Base-by-base conservation (phyloP, 2,888 invertebrate genomes). In the Shargacucullia verbasci region DNA sequence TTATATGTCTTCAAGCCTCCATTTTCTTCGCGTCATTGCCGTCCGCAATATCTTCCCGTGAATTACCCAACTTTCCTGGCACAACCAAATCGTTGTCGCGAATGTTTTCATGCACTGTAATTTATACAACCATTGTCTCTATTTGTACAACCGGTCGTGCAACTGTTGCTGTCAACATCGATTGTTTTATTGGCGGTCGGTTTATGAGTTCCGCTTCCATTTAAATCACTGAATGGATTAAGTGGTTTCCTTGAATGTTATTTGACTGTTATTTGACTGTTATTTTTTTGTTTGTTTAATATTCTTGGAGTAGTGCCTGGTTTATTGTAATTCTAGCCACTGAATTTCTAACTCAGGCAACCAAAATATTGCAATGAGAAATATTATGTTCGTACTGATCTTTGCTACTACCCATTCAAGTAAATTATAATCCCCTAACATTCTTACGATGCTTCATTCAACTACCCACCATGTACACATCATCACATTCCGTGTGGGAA, bases 41-140 rank as follows among this genome's bases (percentile, higher is more conserved):
- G 40, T 3, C 0, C 10, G 8, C 13, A 60, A 54, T 54, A 27
- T 1, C 0, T 8, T 8, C 43, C 49, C 54, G 50, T 60, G 38
- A 7, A 38, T 25, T 9, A n/a, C n/a, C n/a, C 5, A 60, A 67
- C 62, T 76, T 80, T 85, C 78, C 82, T 85, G 87, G 87, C 85
- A 85, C 78, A 73, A 69, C 73, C 82, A 77, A 83, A 82, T 80
- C 76, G 69, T 77, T 73, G 80, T 79, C 77, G 72, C 78, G 69
- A 79, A 78, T 75, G 78, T 84, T 86, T 88, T 85, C 83, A 81
- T 82, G 76, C 77, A 53, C 54, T 59, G 81, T 81, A 85, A 86
- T 85, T 86, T 82, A 86, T 80, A 82, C 81, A 79, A 59, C 70
- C 59, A 75, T 81, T 81, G 78, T 81, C 78, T 80, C 65, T 76